phyloP scores from a whole-genome alignment of 2,888 invertebrate species.

The Parnassius orleans region DNA sequence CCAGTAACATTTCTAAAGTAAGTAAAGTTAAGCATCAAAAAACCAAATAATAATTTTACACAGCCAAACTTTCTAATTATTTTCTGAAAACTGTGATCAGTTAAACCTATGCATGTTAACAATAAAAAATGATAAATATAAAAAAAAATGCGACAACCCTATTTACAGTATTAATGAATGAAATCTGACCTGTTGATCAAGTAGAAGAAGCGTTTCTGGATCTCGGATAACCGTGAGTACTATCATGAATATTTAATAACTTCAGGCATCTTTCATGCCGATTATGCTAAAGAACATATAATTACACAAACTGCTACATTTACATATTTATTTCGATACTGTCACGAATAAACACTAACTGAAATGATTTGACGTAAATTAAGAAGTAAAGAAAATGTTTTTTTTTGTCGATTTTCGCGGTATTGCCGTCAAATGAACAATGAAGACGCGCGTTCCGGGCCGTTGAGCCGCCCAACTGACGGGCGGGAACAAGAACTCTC shows the following conservation, averaged over 20 bases:
- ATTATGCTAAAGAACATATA: slow-evolving; percentile 40
- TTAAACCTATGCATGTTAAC: no score
- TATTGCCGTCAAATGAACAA: slow-evolving; percentile 22
- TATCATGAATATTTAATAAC: slow-evolving; percentile 56
- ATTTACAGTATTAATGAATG: slow-evolving; percentile 37
- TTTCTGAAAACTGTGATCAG: no score
- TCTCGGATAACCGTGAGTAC: slow-evolving; percentile 39
- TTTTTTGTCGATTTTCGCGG: slow-evolving; percentile 23
- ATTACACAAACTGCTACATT: slow-evolving; percentile 45
- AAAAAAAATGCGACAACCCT: slow-evolving; percentile 5
- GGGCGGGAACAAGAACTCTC: slow-evolving; percentile 37
- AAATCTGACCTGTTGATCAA: slow-evolving; percentile 66
- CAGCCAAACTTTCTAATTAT: no score
- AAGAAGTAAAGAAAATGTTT: slow-evolving; percentile 11
- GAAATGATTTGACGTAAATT: slow-evolving; percentile 11
- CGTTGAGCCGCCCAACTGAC: slow-evolving; percentile 37
- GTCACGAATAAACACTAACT: slow-evolving; percentile 41
- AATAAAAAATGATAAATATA: background rate
- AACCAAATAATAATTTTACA: no score
- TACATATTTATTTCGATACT: slow-evolving; percentile 32
- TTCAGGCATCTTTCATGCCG: slow-evolving; percentile 49
- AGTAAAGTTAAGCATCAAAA: no score
- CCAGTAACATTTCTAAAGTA: no score
- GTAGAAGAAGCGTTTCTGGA: slow-evolving; percentile 42
- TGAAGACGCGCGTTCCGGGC: slow-evolving; percentile 32